Conservation (phyloP, 2,113 vertebrate genomes). For the Cyanocitta stelleri region DNA sequence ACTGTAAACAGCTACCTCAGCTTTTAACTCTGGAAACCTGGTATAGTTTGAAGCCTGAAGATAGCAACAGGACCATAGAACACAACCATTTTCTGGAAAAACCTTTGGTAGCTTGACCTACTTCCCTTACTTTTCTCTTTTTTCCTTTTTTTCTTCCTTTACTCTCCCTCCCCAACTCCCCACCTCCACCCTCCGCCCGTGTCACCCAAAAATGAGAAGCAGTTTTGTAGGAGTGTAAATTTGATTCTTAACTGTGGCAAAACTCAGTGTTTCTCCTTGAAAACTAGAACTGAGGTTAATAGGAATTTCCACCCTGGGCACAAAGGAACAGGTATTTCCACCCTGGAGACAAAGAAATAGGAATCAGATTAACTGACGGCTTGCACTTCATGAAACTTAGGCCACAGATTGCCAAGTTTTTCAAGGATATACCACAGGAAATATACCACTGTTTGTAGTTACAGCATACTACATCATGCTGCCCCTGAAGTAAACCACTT, state of each 20-base stretch:
- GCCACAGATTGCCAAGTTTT: neutral
- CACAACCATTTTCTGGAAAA: neutral
- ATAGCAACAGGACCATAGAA: neutral
- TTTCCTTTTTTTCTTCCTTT: neutral
- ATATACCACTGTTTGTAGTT: neutral
- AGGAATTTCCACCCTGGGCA: neutral
- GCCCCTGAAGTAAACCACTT: neutral
- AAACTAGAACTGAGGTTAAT: neutral
- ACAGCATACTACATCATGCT: neutral
- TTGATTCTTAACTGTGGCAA: neutral
- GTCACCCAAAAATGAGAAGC: rapidly evolving
- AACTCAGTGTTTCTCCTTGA: neutral
- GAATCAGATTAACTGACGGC: neutral
- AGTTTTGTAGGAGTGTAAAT: neutral
- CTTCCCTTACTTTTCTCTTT: neutral
- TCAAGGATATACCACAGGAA: neutral
- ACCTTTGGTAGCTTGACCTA: neutral
- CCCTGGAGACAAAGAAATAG: neutral
- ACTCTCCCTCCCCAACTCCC: neutral
- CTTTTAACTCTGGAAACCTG: neutral
- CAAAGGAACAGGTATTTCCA: neutral
- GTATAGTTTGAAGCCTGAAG: neutral
- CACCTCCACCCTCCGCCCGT: rapidly evolving
- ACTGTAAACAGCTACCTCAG: neutral
- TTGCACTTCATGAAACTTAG: neutral